These are phyloP conservation scores for Spisula subtruncata DNA, from an alignment of 2,888 invertebrate genomes.

Conservation along the genomic window DNA sequence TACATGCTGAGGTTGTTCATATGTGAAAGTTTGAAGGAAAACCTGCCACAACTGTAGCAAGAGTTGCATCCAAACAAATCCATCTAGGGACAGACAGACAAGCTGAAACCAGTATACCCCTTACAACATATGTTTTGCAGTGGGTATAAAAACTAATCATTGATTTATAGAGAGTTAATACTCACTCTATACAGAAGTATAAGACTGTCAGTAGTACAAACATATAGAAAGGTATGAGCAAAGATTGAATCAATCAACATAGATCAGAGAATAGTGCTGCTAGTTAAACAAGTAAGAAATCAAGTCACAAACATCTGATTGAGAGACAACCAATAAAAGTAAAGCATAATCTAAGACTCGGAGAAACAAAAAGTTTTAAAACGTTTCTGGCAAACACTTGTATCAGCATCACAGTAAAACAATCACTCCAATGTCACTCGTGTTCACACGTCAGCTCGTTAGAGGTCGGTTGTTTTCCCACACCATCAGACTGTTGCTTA, in stretches of 20 bases:
- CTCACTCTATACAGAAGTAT: not conserved
- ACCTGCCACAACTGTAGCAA: too few relatives aligned
- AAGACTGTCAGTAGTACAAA: not conserved
- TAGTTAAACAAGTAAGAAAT: slow-evolving; percentile 14
- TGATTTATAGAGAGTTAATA: too few relatives aligned
- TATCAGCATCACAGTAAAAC: slow-evolving; percentile 20
- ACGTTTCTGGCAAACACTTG: slow-evolving; percentile 32
- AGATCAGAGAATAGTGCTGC: not conserved
- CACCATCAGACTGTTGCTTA: slow-evolving; percentile 64
- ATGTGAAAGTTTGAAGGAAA: too few relatives aligned
- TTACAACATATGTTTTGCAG: too few relatives aligned
- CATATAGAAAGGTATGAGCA: slow-evolving; percentile 7
- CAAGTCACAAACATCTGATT: not conserved
- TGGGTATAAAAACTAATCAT: too few relatives aligned
- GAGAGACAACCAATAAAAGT: slow-evolving; percentile 24
- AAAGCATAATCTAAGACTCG: slow-evolving; percentile 24
- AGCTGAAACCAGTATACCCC: too few relatives aligned
- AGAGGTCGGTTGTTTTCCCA: slow-evolving; percentile 1
- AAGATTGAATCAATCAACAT: not conserved
- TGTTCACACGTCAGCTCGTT: slow-evolving; percentile 29
- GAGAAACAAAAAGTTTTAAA: slow-evolving; percentile 17
- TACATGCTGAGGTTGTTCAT: too few relatives aligned
- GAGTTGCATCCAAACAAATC: too few relatives aligned
- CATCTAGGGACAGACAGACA: too few relatives aligned
- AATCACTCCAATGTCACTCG: not conserved